Conservation (phyloP, 2,888 invertebrate genomes). For the Dynastes tityus region DNA sequence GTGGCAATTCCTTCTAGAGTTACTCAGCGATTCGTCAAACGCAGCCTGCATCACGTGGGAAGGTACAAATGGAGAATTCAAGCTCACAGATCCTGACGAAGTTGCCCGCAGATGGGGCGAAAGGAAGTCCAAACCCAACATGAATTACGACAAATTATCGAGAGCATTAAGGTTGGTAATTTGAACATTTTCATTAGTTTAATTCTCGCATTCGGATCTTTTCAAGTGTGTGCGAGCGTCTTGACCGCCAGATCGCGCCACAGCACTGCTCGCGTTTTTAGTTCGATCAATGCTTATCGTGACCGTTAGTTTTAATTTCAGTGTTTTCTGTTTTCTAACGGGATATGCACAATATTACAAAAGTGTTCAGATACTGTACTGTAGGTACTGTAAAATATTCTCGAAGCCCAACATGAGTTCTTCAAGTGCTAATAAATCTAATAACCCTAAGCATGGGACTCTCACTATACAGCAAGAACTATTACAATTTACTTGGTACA, state of each 20-base stretch:
- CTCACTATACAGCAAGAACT: too few relatives aligned
- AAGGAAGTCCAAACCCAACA: conserved; percentile 98
- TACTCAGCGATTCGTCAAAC: conserved; percentile 95
- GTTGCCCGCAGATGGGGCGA: conserved; percentile 99
- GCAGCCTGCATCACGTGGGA: conserved; percentile 99
- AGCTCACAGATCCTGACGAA: conserved; percentile 98
- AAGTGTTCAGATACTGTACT: too few relatives aligned
- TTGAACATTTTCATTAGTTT: not conserved
- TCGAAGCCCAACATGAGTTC: too few relatives aligned
- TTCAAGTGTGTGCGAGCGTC: not conserved
- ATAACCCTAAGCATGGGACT: too few relatives aligned
- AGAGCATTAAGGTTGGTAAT: conserved; percentile 89
- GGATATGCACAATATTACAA: conserved; percentile 6
- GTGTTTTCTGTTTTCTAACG: not conserved
- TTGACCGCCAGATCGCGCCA: not conserved
- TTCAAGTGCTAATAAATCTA: too few relatives aligned
- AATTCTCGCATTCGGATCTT: not conserved
- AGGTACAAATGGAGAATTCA: conserved; percentile 98
- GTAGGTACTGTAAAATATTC: too few relatives aligned
- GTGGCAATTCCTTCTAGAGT: conserved; percentile 98
- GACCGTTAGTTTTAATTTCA: not conserved
- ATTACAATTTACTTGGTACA: not conserved
- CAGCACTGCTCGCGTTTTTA: not conserved
- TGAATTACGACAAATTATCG: conserved; percentile 99
- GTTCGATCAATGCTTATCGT: not conserved